Evolutionary conservation across 2,113 vertebrate genomes (phyloP).

Genomic region (Gopherus evgoodei): DNA sequence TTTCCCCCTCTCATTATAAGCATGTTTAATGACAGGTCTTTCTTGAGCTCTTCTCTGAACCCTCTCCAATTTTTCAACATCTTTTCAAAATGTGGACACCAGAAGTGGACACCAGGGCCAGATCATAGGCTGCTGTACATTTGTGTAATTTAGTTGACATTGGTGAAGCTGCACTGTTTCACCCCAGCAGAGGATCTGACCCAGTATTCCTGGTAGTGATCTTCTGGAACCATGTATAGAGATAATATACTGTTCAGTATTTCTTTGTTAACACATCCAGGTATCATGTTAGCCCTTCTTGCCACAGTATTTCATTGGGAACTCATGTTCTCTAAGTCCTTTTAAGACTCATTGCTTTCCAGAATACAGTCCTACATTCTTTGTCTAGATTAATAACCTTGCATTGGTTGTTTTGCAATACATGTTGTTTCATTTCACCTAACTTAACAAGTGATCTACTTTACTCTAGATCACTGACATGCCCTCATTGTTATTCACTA

Average conservation of each 20-base stretch:
- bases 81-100: background rate
- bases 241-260: background rate
- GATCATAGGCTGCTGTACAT: background rate
- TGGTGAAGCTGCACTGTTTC: background rate
- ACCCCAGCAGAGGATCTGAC: background rate
- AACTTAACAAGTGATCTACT: background rate
- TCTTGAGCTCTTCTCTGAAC: background rate
- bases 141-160: background rate
- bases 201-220: background rate
- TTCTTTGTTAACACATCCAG: background rate
- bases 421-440: background rate
- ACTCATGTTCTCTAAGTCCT: background rate
- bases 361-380: background rate
- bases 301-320: background rate
- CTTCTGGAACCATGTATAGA: background rate
- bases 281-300: background rate
- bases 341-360: background rate
- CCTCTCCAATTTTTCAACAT: background rate
- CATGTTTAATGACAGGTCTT: background rate
- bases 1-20: background rate
- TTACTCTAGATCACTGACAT: background rate
- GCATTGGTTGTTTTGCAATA: background rate
- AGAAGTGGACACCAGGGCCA: background rate
- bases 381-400: background rate
- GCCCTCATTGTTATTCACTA: background rate